These are phyloP conservation scores for Drosophila fulvimacula DNA, from an alignment of 2,888 invertebrate genomes.

Conservation along the genomic window DNA sequence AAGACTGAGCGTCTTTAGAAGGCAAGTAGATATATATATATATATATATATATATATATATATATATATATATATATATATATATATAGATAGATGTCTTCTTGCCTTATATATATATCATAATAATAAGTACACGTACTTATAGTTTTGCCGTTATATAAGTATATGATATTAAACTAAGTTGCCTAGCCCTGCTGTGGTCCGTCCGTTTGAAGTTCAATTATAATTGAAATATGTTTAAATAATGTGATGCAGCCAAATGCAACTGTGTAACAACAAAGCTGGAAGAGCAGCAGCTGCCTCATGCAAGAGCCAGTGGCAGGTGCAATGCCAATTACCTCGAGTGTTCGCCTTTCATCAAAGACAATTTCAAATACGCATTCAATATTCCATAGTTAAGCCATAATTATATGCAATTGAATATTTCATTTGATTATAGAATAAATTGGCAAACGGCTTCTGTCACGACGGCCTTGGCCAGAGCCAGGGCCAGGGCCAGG, in stretches of 20 bases:
- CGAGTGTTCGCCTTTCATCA: slow-evolving; percentile 6
- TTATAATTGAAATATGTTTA: slow-evolving; percentile 66
- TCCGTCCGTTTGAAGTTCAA: slow-evolving; percentile 31
- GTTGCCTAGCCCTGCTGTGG: slow-evolving; percentile 6
- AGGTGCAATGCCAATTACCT: slow-evolving; percentile 32
- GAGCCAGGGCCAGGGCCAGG: not conserved
- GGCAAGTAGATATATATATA: not conserved
- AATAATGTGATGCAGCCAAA: slow-evolving; percentile 44
- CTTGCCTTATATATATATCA: not conserved
- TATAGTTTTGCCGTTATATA: not conserved
- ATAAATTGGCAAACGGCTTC: slow-evolving; percentile 25
- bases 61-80: not conserved
- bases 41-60: not conserved
- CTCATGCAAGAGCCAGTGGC: not conserved
- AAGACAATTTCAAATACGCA: slow-evolving; percentile 24
- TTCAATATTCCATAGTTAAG: slow-evolving; percentile 32
- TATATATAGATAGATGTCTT: not conserved
- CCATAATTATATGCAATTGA: slow-evolving; percentile 20
- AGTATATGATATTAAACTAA: not conserved
- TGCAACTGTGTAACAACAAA: slow-evolving; percentile 15
- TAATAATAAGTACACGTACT: not conserved
- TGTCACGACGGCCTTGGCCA: not conserved
- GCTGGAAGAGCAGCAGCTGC: not conserved
- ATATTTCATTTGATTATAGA: slow-evolving; percentile 35
- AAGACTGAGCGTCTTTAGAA: slow-evolving; percentile 1